Conservation (phyloP, 2,113 vertebrate species). For the Aegypius monachus region DNA sequence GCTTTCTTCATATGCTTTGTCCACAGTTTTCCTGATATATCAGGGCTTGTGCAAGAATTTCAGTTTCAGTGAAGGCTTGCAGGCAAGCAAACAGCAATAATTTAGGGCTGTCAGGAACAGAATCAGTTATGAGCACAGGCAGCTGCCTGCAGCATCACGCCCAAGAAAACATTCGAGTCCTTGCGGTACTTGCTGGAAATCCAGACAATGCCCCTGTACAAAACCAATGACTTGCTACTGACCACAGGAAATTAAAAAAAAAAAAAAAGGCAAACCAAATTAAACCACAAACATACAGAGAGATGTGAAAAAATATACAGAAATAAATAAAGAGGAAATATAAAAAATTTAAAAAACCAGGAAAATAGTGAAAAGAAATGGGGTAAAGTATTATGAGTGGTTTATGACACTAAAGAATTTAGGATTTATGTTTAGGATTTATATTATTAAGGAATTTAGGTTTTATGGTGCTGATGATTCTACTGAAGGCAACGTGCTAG, state of each 20-base stretch:
- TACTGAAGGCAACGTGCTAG: background rate
- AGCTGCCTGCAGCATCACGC: background rate
- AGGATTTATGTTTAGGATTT: background rate
- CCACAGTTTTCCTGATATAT: background rate
- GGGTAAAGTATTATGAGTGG: background rate
- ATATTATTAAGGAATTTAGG: background rate
- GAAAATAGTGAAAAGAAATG: background rate
- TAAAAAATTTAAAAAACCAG: background rate
- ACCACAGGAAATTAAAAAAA: background rate
- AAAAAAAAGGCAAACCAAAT: background rate
- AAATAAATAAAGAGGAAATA: background rate
- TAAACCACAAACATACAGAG: background rate
- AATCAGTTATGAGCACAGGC: background rate
- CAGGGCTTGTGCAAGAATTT: background rate
- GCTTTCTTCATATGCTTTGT: background rate
- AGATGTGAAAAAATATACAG: background rate
- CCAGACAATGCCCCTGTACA: background rate
- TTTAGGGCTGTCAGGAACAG: constrained; percentile 10
- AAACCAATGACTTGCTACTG: background rate
- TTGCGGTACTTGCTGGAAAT: background rate
- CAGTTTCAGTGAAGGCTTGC: background rate
- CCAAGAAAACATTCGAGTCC: background rate
- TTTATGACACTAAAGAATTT: background rate
- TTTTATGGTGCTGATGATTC: background rate
- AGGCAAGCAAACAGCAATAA: constrained; percentile 10